Conservation (phyloP, 1,140 invertebrate species). For the Stenopsyche tienmushanensis region DNA sequence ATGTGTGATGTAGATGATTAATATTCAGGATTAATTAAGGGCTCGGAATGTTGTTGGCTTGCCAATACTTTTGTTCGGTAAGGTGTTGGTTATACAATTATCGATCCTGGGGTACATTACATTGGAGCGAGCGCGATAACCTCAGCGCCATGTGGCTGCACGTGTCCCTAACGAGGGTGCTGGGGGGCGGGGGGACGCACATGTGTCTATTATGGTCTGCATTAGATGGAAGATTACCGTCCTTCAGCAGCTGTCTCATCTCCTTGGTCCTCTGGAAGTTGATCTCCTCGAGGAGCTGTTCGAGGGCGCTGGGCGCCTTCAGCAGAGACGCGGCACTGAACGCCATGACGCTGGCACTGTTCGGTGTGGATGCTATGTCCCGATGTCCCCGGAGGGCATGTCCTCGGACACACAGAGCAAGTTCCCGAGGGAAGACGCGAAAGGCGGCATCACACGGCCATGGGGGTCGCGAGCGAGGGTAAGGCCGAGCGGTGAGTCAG, state of each 20-base stretch:
- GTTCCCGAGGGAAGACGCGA: slow-evolving; percentile 57
- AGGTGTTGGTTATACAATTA: no score
- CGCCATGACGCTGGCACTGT: slow-evolving; percentile 33
- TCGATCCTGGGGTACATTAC: no score
- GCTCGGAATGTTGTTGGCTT: no score
- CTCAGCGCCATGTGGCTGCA: no score
- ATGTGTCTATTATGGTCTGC: not conserved
- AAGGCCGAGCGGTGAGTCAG: not conserved
- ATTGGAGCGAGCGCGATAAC: no score
- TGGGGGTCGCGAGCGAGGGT: not conserved
- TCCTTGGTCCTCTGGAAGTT: slow-evolving; percentile 89
- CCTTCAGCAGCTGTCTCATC: slow-evolving; percentile 81
- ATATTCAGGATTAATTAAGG: no score
- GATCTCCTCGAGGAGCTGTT: slow-evolving; percentile 85
- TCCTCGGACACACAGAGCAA: slow-evolving; percentile 77
- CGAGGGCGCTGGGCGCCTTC: slow-evolving; percentile 72
- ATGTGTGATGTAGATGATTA: no score
- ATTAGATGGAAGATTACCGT: slow-evolving; percentile 59
- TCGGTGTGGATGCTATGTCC: no score
- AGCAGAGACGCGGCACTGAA: slow-evolving; percentile 59
- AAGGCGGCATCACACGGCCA: not conserved
- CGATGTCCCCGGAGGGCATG: slow-evolving; percentile 54
- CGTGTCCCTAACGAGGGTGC: no score
- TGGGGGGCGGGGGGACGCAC: not conserved
- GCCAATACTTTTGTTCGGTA: no score